Evolutionary conservation across 2,888 invertebrate genomes (phyloP).

Genomic region (Drosophila cognata): DNA sequence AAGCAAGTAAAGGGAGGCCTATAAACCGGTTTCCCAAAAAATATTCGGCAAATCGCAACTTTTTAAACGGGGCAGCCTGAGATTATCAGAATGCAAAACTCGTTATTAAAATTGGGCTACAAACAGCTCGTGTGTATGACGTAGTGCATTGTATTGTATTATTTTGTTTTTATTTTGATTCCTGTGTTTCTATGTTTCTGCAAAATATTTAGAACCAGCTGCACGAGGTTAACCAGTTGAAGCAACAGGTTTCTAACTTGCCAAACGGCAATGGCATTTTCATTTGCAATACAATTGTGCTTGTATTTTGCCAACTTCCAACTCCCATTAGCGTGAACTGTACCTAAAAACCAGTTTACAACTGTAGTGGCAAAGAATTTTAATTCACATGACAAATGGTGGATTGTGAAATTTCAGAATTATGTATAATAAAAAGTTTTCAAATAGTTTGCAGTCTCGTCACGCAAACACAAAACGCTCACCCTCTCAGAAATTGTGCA

Average conservation of each 20-base stretch:
- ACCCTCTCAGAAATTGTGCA: conserved; percentile 38
- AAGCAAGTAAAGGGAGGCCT: conserved; percentile 31
- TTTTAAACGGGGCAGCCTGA: conserved; percentile 29
- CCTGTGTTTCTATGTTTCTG: conserved; percentile 34
- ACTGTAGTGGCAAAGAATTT: neutral
- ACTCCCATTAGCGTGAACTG: conserved; percentile 37
- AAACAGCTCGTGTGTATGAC: conserved; percentile 18
- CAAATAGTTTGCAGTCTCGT: conserved; percentile 38
- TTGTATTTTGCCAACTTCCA: conserved; percentile 14
- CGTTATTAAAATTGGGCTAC: conserved; percentile 62
- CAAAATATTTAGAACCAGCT: conserved; percentile 20
- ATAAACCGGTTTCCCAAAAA: conserved; percentile 54
- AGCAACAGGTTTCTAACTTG: conserved; percentile 46
- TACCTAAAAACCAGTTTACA: conserved; percentile 38
- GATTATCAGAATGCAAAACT: conserved; percentile 60
- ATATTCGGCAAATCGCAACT: conserved; percentile 27
- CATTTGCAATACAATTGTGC: conserved; percentile 42
- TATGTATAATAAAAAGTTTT: conserved; percentile 13
- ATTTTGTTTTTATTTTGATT: conserved; percentile 43
- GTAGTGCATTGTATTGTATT: conserved; percentile 8
- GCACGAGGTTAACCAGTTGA: conserved; percentile 62
- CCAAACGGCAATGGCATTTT: conserved; percentile 37
- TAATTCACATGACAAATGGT: neutral
- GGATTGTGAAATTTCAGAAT: conserved; percentile 21
- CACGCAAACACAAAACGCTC: conserved; percentile 36